Evolutionary conservation across 2,888 invertebrate genomes (phyloP), one percentile per base, ranked within the genome.

Genomic region (Crioceris asparagi): DNA sequence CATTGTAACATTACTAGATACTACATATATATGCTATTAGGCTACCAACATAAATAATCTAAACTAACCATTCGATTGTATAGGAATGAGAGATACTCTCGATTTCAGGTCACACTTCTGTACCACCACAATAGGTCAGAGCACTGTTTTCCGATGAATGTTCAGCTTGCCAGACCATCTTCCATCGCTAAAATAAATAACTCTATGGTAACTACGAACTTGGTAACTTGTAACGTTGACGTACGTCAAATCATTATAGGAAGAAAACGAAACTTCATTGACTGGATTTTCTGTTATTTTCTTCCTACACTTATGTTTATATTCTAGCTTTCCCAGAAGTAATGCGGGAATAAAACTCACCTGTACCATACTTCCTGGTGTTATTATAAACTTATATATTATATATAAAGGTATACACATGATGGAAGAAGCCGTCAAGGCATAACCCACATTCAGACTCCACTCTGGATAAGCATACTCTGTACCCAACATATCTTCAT

Each of bases 331-430:
- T n/a, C n/a, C n/a, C n/a, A n/a, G n/a, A n/a, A n/a, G n/a, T n/a
- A n/a, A n/a, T n/a, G n/a, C n/a, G n/a, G 21, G 6, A 21, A 10
- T 6, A 7, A 7, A 21, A 44, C 51, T 59, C 55, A 74, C 74
- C 65, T 72, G 65, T 16, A 55, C 45, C 18, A 64, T 54, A 43
- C 62, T 70, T 17, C 85, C 84, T 18, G 79, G 80, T 0, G 82
- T 83, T 35, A 75, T 75, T 38, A 68, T 61, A 50, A 81, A 72
- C 63, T 81, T 82, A 67, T 88, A 90, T 38, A 87, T 52, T 50
- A 86, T 83, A 65, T 88, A 90, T 46, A 77, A 59, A 2, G 91
- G 91, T 47, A 92, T 88, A 60, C 85, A 86, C 41, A 85, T 68
- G 43, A 90, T 79, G 16, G 91, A 90, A 30, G 87, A 86, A 33